Percentiles rank a stretch among this genome's conserved stretches.
Evolutionary conservation across 2,113 vertebrate genomes (phyloP).

Genomic region (Dinomys branickii): DNA sequence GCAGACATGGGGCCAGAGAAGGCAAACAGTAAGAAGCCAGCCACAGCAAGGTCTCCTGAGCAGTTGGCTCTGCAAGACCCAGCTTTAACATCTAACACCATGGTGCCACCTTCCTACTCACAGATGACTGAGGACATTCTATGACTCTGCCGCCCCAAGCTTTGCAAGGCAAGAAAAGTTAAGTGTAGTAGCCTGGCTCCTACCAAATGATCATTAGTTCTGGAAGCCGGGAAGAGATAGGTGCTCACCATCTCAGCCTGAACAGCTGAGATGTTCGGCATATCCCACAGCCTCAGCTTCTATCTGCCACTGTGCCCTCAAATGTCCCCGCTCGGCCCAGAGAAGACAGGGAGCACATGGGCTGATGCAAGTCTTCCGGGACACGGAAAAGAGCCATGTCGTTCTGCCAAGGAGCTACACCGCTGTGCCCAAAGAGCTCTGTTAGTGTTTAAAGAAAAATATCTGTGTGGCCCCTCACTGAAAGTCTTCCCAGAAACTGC

Average conservation of each 20-base stretch:
- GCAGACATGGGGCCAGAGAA: slow-evolving; percentile 30
- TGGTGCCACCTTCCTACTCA: neutral
- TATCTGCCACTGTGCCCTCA: neutral
- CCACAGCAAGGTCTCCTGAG: neutral
- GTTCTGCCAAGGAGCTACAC: neutral
- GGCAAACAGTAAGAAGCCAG: slow-evolving; percentile 39
- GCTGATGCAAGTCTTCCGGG: neutral
- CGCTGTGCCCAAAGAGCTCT: slow-evolving; percentile 9
- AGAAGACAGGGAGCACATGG: neutral
- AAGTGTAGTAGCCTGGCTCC: neutral
- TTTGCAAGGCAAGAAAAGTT: neutral
- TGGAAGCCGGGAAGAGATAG: neutral
- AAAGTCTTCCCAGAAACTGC: slow-evolving; percentile 12
- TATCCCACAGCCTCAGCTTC: neutral
- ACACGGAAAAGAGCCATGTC: neutral
- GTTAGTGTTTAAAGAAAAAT: neutral
- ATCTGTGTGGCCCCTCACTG: neutral
- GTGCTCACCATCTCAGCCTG: neutral
- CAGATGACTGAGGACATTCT: neutral
- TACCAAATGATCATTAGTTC: neutral
- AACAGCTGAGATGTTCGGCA: neutral
- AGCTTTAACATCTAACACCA: neutral
- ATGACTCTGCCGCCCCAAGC: neutral
- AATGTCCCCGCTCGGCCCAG: neutral
- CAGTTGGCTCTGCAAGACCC: neutral